These are phyloP conservation scores for Astropecten irregularis DNA, from an alignment of 53 echinoderm and acorn worm species.

Conservation along the genomic window DNA sequence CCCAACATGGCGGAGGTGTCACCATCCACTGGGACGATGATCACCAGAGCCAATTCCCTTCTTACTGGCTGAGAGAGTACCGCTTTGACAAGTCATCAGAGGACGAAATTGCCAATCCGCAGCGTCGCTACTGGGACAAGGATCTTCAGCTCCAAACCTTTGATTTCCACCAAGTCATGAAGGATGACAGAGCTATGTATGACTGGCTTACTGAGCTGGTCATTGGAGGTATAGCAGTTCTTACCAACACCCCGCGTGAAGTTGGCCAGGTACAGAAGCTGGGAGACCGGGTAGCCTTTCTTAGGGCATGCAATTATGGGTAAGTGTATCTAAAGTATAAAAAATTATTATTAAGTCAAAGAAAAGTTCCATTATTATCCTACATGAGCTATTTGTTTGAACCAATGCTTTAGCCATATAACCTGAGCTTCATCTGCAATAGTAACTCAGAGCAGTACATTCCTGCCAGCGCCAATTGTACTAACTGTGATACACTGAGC, in stretches of 20 bases:
- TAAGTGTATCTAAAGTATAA: no score
- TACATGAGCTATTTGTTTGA: no score
- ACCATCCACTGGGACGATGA: conserved; percentile 65
- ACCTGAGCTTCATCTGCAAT: no score
- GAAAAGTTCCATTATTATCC: no score
- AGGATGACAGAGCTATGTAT: conserved; percentile 52
- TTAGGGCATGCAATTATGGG: conserved; percentile 72
- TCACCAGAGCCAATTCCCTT: conserved; percentile 51
- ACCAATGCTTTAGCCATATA: no score
- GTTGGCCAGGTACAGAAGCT: conserved; percentile 70
- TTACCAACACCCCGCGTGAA: conserved; percentile 54
- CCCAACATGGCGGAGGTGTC: conserved; percentile 16
- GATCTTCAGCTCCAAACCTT: conserved; percentile 28
- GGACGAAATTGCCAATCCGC: conserved; percentile 53
- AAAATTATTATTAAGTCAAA: no score
- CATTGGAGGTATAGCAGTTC: conserved; percentile 58
- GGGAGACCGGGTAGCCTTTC: conserved; percentile 76
- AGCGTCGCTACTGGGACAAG: conserved; percentile 46
- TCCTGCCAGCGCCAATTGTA: no score
- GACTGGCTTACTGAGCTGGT: conserved; percentile 74
- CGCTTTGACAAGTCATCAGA: conserved; percentile 47
- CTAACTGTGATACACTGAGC: no score
- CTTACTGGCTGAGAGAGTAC: conserved; percentile 56
- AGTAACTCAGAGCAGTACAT: no score
- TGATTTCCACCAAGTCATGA: conserved; percentile 48